A percentile compares a stretch with the other conserved stretches of the same genome.
phyloP scores from a whole-genome alignment of 2,888 invertebrate genomes.

The Pandemis cinnamomeana region DNA sequence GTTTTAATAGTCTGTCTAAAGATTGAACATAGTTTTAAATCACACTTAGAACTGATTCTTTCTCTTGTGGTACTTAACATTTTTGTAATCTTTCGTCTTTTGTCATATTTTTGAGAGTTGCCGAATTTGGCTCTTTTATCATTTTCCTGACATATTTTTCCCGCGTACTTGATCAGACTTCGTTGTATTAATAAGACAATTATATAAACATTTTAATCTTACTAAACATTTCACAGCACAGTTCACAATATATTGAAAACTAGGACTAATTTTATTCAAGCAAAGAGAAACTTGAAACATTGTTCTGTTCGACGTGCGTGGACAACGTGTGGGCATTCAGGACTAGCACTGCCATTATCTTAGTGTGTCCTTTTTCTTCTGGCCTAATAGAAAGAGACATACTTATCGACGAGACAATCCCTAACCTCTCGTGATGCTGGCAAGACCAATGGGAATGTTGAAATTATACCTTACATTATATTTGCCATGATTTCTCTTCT shows the following conservation, averaged over 20 bases:
- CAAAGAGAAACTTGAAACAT: constrained; percentile 34
- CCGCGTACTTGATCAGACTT: neutral
- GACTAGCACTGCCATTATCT: neutral
- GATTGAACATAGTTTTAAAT: too few species aligned
- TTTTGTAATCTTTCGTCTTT: too few species aligned
- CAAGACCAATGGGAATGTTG: constrained; percentile 56
- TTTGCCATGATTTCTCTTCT: constrained; percentile 40
- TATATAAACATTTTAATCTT: too few species aligned
- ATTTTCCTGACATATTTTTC: too few species aligned
- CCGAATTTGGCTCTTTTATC: neutral
- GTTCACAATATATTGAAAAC: too few species aligned
- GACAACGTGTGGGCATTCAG: constrained; percentile 45
- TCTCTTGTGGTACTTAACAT: too few species aligned
- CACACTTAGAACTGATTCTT: too few species aligned
- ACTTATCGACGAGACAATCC: neutral
- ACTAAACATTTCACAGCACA: too few species aligned
- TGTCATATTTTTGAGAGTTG: too few species aligned
- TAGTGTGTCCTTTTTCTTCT: neutral
- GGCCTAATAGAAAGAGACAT: neutral
- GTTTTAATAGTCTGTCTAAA: neutral
- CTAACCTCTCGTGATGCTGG: neutral
- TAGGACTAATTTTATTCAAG: constrained; percentile 30
- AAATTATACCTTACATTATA: neutral
- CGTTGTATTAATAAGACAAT: too few species aligned
- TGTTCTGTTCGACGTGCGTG: constrained; percentile 23